These are phyloP conservation scores for Stenurella melanura DNA, from an alignment of 2,888 invertebrate genomes.

Conservation along the genomic window DNA sequence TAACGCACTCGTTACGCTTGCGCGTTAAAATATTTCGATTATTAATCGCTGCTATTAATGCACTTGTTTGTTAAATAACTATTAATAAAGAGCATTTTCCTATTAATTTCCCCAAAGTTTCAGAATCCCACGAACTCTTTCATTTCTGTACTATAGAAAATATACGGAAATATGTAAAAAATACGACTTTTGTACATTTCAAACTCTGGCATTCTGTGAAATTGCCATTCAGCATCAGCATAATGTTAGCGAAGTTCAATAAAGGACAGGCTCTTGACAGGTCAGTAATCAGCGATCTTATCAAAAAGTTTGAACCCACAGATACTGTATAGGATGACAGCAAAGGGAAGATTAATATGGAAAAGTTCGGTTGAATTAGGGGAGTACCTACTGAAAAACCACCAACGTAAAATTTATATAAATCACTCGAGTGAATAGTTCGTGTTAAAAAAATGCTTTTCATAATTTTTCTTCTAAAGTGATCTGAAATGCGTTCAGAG, in stretches of 20 bases:
- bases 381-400: not conserved
- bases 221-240: not conserved
- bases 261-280: constrained; percentile 7
- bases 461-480: no score
- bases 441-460: no score
- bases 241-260: not conserved
- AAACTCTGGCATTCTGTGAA: not conserved
- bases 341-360: not conserved
- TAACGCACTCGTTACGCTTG: no score
- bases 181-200: not conserved
- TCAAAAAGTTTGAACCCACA: constrained; percentile 7
- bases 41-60: no score
- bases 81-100: no score
- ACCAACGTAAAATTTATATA: not conserved
- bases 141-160: no score
- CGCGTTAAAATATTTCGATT: no score
- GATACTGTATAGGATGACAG: constrained; percentile 7
- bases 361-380: not conserved
- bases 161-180: no score
- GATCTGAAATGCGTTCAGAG: no score
- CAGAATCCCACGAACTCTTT: no score
- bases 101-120: no score
- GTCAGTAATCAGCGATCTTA: constrained; percentile 7
- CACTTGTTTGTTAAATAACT: no score
- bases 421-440: not conserved